Percentiles rank a stretch among this genome's conserved stretches.
These are phyloP conservation scores for Anolis carolinensis DNA, from an alignment of 2,113 vertebrate genomes.

Conservation along the genomic window DNA sequence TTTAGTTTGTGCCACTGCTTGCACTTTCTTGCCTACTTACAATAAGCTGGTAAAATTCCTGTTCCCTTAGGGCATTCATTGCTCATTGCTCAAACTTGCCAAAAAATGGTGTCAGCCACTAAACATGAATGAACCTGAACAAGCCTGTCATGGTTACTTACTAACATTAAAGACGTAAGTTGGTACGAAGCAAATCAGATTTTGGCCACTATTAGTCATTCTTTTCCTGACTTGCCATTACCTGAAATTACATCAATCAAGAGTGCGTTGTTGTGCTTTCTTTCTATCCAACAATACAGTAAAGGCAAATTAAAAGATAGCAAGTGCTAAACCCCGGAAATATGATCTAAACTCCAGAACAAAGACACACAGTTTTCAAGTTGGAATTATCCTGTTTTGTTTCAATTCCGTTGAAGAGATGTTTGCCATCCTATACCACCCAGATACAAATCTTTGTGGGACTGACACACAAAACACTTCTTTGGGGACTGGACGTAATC, in stretches of 20 bases:
- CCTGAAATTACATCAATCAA: neutral
- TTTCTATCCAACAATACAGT: neutral
- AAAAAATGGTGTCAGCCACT: neutral
- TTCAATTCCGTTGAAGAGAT: too few species aligned
- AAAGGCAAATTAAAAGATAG: neutral
- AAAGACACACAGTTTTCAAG: too few species aligned
- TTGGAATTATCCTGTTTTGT: too few species aligned
- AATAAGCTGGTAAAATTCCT: neutral
- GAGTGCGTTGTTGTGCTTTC: neutral
- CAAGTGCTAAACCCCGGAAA: too few species aligned
- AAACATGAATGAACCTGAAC: neutral
- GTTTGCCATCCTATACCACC: too few species aligned
- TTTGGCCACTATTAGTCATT: too few species aligned
- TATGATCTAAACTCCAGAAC: too few species aligned
- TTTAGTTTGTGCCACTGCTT: neutral
- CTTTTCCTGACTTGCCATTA: neutral
- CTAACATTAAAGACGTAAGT: neutral
- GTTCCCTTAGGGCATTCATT: neutral
- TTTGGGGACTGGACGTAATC: too few species aligned
- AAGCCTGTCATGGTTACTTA: neutral
- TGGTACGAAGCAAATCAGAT: neutral
- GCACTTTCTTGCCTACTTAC: neutral
- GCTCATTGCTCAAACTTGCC: conserved; percentile 1
- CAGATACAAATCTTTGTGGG: too few species aligned
- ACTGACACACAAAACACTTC: too few species aligned